Evolutionary conservation across 2,797 vertebrate genomes (phyloP).

Genomic region (Pitangus sulphuratus): DNA sequence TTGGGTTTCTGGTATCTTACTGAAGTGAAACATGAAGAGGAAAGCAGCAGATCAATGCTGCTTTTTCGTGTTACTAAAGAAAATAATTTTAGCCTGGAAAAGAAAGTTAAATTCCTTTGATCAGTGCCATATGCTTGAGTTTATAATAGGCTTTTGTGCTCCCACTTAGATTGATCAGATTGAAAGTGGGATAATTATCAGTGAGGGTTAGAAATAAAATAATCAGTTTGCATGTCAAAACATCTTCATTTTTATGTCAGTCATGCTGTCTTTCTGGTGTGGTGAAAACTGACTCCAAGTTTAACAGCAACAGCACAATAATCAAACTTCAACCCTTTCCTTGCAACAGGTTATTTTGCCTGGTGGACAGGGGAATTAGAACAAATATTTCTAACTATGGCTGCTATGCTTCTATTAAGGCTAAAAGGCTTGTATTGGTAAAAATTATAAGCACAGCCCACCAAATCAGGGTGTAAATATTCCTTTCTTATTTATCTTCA

Average conservation of each 20-base stretch:
- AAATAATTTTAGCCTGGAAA: neutral
- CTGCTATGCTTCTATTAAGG: neutral
- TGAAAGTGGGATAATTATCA: slow-evolving; percentile 19
- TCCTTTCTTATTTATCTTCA: neutral
- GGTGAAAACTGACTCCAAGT: neutral
- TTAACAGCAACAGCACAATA: neutral
- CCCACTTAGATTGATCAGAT: slow-evolving; percentile 1
- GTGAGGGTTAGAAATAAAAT: slow-evolving; percentile 17
- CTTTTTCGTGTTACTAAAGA: neutral
- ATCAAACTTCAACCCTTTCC: neutral
- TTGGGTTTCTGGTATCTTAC: neutral
- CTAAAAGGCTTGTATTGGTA: neutral
- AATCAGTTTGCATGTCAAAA: slow-evolving; percentile 28
- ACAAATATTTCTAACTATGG: neutral
- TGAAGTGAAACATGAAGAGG: neutral
- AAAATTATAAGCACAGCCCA: neutral
- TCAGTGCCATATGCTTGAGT: neutral
- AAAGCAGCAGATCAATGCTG: neutral
- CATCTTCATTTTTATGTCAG: slow-evolving; percentile 7
- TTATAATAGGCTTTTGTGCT: slow-evolving; percentile 25
- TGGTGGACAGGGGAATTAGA: neutral
- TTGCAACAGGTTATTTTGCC: neutral
- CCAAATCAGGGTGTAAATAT: neutral
- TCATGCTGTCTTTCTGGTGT: neutral
- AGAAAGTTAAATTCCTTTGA: slow-evolving; percentile 3